A percentile compares a stretch with the other conserved stretches of the same genome.
Evolutionary conservation across 2,797 vertebrate genomes (phyloP).

Genomic region (Hippopotamyrus pictus): DNA sequence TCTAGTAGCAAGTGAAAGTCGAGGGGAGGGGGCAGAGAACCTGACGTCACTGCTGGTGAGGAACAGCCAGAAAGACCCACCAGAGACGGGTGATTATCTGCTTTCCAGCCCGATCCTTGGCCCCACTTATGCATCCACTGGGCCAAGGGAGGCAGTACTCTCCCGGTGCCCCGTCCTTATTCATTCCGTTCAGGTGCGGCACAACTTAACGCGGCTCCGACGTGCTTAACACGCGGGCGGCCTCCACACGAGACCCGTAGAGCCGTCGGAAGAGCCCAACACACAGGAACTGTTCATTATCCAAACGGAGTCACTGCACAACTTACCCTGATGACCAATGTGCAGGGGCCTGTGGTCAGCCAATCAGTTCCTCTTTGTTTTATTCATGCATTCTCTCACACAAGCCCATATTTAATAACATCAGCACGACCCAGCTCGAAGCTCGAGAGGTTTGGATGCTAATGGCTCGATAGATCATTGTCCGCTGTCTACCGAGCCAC

Average conservation of each 20-base stretch:
- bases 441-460: slow-evolving; percentile 31
- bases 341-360: neutral
- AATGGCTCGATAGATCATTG: slow-evolving; percentile 38
- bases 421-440: slow-evolving; percentile 25
- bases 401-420: slow-evolving; percentile 24
- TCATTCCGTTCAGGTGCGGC: neutral
- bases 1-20: neutral
- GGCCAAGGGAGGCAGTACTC: neutral
- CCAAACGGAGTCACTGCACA: too few relatives aligned
- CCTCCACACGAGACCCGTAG: neutral
- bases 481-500: neutral
- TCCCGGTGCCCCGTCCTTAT: neutral
- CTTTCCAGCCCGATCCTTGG: neutral
- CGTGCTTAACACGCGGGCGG: too few relatives aligned
- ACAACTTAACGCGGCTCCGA: too few relatives aligned
- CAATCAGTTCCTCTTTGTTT: slow-evolving; percentile 7
- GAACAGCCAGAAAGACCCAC: neutral
- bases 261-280: neutral
- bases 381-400: slow-evolving; percentile 14
- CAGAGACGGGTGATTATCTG: neutral
- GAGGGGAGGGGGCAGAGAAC: neutral
- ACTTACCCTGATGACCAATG: neutral
- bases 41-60: neutral
- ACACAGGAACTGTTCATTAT: neutral
- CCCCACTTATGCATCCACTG: neutral